Conservation (phyloP, 2,113 vertebrate genomes). For the Mellivora capensis region DNA sequence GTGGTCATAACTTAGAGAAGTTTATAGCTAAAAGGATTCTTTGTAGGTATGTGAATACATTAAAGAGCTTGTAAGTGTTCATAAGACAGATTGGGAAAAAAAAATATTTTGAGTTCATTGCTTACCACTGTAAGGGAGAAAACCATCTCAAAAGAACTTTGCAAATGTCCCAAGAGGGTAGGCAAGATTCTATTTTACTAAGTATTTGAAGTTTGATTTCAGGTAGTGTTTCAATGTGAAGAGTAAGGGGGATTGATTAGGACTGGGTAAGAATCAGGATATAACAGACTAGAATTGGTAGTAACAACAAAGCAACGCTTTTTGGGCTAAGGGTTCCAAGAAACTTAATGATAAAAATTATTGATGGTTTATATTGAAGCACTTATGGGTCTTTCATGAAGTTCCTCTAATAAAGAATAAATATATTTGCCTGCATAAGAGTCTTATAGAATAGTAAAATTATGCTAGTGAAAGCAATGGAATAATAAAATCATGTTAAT, state of each 20-base stretch:
- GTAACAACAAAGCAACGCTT: not conserved
- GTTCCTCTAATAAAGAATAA: not conserved
- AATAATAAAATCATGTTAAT: not conserved
- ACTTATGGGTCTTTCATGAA: not conserved
- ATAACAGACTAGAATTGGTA: not conserved
- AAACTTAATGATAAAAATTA: not conserved
- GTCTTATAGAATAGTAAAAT: not conserved
- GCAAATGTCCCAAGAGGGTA: not conserved
- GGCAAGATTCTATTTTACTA: not conserved
- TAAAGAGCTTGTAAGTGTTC: not conserved
- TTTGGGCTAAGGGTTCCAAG: not conserved
- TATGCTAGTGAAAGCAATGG: not conserved
- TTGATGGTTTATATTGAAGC: not conserved
- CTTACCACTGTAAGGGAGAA: not conserved
- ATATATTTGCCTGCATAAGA: not conserved
- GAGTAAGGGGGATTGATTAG: not conserved
- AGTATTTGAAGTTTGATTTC: not conserved
- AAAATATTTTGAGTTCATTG: not conserved
- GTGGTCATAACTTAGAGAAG: not conserved
- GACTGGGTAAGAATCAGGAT: not conserved
- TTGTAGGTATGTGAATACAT: not conserved
- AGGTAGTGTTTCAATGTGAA: not conserved
- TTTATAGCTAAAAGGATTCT: not conserved
- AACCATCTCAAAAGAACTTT: not conserved
- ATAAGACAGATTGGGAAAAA: not conserved